Conservation (phyloP, 2,113 vertebrate species). For the Procavia capensis region DNA sequence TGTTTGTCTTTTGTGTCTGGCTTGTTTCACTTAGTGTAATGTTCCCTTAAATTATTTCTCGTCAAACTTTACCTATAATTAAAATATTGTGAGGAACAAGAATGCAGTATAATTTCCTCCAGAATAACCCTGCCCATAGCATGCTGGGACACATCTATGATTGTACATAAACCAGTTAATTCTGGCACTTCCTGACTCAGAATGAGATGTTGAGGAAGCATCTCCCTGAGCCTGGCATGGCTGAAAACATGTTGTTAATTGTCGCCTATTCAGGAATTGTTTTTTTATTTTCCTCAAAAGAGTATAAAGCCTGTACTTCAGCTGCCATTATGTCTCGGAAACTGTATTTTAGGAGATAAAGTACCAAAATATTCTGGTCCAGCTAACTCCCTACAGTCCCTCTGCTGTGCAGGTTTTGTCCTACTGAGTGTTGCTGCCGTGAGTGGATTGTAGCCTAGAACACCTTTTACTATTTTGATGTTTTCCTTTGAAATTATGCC, state of each 20-base stretch:
- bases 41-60: constrained; percentile 2
- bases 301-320: neutral
- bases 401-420: neutral
- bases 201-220: constrained; percentile 46
- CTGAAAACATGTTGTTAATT: constrained; percentile 44
- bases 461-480: neutral
- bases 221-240: neutral
- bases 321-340: neutral
- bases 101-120: neutral
- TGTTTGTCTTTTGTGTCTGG: neutral
- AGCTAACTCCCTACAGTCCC: neutral
- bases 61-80: constrained; percentile 44
- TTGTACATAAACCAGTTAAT: constrained; percentile 47
- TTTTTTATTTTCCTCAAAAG: constrained; percentile 41
- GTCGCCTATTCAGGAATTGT: constrained; percentile 57
- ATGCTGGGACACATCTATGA: neutral
- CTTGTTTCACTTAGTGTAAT: neutral
- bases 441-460: neutral
- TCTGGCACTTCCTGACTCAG: constrained; percentile 24
- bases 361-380: neutral
- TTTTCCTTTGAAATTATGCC: neutral
- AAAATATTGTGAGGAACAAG: constrained; percentile 36
- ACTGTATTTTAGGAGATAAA: constrained; percentile 36
- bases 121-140: neutral
- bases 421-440: neutral